A percentile compares a stretch with the other conserved stretches of the same genome.
phyloP scores from a whole-genome alignment of 2,113 vertebrate species.

The Eudyptes chrysolophus region DNA sequence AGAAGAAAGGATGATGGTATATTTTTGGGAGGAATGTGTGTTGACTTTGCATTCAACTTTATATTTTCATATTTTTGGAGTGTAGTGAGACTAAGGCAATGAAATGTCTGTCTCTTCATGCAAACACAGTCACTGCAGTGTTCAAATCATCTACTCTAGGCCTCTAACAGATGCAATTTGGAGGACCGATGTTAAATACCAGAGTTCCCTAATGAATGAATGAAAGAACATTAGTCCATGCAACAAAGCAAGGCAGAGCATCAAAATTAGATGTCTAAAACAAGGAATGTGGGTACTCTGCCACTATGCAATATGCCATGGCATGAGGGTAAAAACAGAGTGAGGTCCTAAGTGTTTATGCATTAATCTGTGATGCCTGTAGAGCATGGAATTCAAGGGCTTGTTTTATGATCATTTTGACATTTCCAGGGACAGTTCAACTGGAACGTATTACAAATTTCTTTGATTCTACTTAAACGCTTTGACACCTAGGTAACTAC shows the following conservation, averaged over 20 bases:
- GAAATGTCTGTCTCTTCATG: background rate
- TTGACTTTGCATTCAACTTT: background rate
- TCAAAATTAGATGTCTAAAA: background rate
- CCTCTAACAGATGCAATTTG: background rate
- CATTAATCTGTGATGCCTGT: background rate
- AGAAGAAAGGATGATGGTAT: background rate
- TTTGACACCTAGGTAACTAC: background rate
- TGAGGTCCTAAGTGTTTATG: background rate
- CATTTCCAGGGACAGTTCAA: background rate
- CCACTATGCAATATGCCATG: background rate
- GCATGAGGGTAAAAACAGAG: background rate
- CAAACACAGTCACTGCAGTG: background rate
- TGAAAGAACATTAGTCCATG: background rate
- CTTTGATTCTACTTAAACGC: background rate
- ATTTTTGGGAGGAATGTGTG: background rate
- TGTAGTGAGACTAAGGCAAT: background rate
- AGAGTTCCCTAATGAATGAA: background rate
- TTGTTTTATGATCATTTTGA: background rate
- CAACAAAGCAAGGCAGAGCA: background rate
- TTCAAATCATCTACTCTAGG: background rate
- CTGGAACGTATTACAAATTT: background rate
- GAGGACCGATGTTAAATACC: background rate
- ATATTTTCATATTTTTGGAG: background rate
- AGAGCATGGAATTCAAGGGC: background rate
- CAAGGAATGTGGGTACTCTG: background rate